Conservation (phyloP, 2,797 vertebrate species). For the Percopsis omiscomaycus region DNA sequence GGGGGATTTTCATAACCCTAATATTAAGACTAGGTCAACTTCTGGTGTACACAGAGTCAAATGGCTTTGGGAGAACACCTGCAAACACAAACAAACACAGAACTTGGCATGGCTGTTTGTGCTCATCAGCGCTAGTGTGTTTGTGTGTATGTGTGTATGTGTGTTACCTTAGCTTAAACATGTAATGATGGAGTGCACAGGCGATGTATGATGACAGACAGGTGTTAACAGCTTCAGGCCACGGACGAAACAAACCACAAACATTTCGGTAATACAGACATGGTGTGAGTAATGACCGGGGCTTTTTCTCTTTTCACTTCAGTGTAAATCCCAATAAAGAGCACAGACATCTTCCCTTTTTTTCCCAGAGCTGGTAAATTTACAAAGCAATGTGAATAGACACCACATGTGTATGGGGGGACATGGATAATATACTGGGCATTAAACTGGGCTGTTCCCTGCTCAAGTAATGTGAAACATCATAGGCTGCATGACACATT, state of each 20-base stretch:
- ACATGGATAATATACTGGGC: constrained; percentile 35
- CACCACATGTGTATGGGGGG: constrained; percentile 6
- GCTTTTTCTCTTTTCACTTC: constrained; percentile 20
- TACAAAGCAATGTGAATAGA: constrained; percentile 41
- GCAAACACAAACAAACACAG: constrained; percentile 27
- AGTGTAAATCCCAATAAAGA: constrained; percentile 27
- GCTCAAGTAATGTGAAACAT: neutral
- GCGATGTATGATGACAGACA: constrained; percentile 58
- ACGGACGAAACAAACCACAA: constrained; percentile 59
- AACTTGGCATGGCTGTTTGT: constrained; percentile 22
- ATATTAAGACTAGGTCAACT: constrained; percentile 30
- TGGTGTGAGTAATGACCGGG: constrained; percentile 23
- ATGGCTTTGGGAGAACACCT: constrained; percentile 22
- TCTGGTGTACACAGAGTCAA: neutral
- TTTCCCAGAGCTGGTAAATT: neutral
- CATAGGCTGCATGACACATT: constrained; percentile 5
- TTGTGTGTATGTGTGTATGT: constrained; percentile 16
- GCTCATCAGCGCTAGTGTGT: constrained; percentile 15
- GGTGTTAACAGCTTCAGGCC: constrained; percentile 64
- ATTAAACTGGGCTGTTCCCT: constrained; percentile 1
- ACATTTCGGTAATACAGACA: constrained; percentile 54
- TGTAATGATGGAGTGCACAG: constrained; percentile 64
- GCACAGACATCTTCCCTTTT: neutral
- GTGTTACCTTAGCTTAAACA: constrained; percentile 32
- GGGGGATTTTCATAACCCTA: constrained; percentile 42